phyloP scores from a whole-genome alignment of 2,888 invertebrate genomes.

The Euclidia mi region DNA sequence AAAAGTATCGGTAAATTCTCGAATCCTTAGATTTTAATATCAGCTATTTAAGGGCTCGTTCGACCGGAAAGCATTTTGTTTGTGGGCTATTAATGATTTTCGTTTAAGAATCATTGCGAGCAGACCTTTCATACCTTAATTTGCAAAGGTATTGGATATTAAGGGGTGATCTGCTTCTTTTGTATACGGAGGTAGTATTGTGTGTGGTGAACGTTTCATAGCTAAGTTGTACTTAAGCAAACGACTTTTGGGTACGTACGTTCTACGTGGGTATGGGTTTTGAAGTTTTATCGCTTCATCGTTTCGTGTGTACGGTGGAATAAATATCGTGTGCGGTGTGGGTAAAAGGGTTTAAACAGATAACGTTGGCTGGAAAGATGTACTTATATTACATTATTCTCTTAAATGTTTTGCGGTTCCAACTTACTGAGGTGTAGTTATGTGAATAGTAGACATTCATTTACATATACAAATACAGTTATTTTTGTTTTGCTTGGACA shows the following conservation, averaged over 20 bases:
- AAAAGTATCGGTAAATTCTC: slow-evolving; percentile 46
- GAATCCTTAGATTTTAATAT: slow-evolving; percentile 57
- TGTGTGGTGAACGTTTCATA: slow-evolving; percentile 42
- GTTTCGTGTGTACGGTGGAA: slow-evolving; percentile 12
- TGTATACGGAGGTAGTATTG: slow-evolving; percentile 48
- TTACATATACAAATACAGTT: too few species aligned
- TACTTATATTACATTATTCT: slow-evolving; percentile 5
- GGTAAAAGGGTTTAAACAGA: slow-evolving; percentile 19
- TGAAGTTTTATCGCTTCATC: slow-evolving; percentile 34
- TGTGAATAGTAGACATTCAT: too few species aligned
- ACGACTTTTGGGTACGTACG: slow-evolving; percentile 26
- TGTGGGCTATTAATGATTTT: slow-evolving; percentile 80
- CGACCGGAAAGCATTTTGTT: slow-evolving; percentile 74
- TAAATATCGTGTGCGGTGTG: slow-evolving; percentile 13
- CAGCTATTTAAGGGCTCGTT: slow-evolving; percentile 51
- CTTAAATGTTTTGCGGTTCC: background rate
- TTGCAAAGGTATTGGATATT: slow-evolving; percentile 71
- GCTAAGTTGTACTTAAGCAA: slow-evolving; percentile 37
- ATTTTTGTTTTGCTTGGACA: too few species aligned
- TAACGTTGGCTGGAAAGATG: slow-evolving; percentile 4
- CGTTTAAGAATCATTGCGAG: slow-evolving; percentile 64
- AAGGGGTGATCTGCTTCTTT: slow-evolving; percentile 57
- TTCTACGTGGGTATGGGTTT: slow-evolving; percentile 32
- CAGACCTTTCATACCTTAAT: slow-evolving; percentile 71
- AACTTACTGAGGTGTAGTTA: too few species aligned